Percentiles rank a stretch among this genome's conserved stretches.
phyloP scores from a whole-genome alignment of 2,113 vertebrate species.

The Xenopus borealis region DNA sequence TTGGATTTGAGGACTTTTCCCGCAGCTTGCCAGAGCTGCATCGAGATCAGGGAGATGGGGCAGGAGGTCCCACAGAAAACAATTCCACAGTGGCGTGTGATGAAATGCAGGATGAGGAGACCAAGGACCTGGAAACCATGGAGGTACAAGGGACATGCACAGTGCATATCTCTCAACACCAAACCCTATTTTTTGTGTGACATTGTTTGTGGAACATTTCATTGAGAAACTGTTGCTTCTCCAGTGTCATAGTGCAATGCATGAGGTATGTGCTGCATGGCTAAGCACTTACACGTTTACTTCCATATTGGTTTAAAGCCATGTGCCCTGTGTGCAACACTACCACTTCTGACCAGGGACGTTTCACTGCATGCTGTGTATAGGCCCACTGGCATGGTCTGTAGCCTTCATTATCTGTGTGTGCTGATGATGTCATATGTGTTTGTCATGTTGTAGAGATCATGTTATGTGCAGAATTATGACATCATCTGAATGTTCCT shows the following conservation, averaged over 20 bases:
- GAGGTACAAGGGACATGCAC: conserved; percentile 31
- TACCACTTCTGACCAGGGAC: neutral
- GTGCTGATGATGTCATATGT: neutral
- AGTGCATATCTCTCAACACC: conserved; percentile 2
- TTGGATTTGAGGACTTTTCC: conserved; percentile 81
- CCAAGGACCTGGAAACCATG: neutral
- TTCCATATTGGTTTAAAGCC: neutral
- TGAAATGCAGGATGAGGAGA: conserved; percentile 52
- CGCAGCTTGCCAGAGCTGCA: conserved; percentile 80
- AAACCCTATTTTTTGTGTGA: neutral
- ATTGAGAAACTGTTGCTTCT: too few relatives aligned
- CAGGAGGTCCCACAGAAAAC: conserved; percentile 60
- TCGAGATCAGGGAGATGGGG: conserved; percentile 72
- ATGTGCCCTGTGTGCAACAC: neutral
- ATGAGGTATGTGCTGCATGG: conserved; percentile 12
- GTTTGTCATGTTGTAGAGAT: neutral
- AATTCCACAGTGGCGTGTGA: conserved; percentile 64
- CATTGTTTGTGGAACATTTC: too few relatives aligned
- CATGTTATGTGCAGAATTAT: conserved; percentile 14
- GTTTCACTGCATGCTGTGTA: conserved; percentile 7
- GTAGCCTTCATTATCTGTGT: neutral
- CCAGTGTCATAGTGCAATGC: neutral
- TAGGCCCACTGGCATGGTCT: neutral
- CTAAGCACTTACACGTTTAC: neutral
- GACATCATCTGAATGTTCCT: conserved; percentile 8